phyloP scores from a whole-genome alignment of 2,797 vertebrate species.

The Sciurus vulgaris region DNA sequence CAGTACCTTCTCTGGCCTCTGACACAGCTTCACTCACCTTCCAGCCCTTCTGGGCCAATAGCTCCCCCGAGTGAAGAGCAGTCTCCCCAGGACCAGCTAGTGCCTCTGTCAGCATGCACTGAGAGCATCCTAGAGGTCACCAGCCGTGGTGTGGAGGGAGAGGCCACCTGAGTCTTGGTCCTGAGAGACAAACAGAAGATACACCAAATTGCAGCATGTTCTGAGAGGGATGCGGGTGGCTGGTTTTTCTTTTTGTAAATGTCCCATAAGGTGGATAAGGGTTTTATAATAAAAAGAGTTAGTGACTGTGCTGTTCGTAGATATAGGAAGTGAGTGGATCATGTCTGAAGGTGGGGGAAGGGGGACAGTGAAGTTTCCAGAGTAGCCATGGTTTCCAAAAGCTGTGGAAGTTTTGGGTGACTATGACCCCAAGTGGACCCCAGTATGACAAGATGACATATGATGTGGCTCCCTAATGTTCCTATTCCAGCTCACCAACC shows the following conservation, averaged over 20 bases:
- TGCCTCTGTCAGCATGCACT: neutral
- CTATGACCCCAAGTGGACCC: neutral
- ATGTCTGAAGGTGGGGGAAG: neutral
- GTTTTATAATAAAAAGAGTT: neutral
- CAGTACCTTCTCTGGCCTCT: neutral
- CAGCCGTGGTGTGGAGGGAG: neutral
- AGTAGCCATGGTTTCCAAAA: neutral
- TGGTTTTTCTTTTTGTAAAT: neutral
- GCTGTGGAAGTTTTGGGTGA: neutral
- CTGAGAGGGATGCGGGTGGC: neutral
- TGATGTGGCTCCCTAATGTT: rapidly evolving
- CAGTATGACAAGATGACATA: neutral
- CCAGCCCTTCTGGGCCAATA: neutral
- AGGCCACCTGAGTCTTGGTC: neutral
- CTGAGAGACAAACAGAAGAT: neutral
- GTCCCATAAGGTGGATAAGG: rapidly evolving
- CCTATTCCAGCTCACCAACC: conserved; percentile 94
- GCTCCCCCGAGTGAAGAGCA: neutral
- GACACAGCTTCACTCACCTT: neutral
- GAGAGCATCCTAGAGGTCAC: neutral
- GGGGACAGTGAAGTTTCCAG: neutral
- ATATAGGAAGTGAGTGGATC: neutral
- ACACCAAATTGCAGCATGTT: neutral
- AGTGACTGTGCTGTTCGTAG: neutral
- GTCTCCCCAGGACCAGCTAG: neutral